phyloP scores from a whole-genome alignment of 2,113 vertebrate species.

The Halichoeres trimaculatus region DNA sequence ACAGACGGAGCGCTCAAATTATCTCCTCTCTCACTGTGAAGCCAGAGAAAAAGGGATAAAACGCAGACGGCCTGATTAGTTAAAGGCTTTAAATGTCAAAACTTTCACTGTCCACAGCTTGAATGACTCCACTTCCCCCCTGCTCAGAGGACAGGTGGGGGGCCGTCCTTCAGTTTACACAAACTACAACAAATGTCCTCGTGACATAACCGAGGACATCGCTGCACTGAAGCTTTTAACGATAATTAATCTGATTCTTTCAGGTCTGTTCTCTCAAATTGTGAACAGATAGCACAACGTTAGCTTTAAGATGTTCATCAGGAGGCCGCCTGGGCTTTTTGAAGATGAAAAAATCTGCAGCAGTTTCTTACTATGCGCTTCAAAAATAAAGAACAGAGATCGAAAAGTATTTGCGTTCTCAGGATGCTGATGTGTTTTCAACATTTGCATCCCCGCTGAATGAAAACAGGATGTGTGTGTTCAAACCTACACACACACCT shows the following conservation, averaged over 20 bases:
- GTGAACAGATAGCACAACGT: no score
- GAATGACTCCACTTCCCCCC: background rate
- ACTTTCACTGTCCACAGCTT: conserved; percentile 48
- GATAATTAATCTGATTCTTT: no score
- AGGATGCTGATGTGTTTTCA: conserved; percentile 26
- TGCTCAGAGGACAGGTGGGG: background rate
- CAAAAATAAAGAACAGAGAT: no score
- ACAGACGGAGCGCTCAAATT: conserved; percentile 76
- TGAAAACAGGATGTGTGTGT: conserved; percentile 29
- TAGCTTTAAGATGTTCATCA: background rate
- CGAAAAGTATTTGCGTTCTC: conserved; percentile 47
- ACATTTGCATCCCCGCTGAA: conserved; percentile 29
- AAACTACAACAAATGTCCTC: background rate
- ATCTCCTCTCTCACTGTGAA: conserved; percentile 57
- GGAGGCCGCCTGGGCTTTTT: no score
- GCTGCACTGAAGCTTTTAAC: background rate
- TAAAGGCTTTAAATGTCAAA: conserved; percentile 81
- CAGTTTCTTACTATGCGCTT: conserved; percentile 13
- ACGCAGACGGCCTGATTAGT: conserved; percentile 66
- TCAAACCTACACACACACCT: conserved; percentile 33
- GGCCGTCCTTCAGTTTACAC: conserved; percentile 12
- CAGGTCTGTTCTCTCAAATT: no score
- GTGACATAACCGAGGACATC: background rate
- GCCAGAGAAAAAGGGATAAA: conserved; percentile 40
- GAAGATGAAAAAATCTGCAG: conserved; percentile 15